Conservation (phyloP, 2,888 invertebrate genomes). For the Lasioglossum oenotherae region DNA sequence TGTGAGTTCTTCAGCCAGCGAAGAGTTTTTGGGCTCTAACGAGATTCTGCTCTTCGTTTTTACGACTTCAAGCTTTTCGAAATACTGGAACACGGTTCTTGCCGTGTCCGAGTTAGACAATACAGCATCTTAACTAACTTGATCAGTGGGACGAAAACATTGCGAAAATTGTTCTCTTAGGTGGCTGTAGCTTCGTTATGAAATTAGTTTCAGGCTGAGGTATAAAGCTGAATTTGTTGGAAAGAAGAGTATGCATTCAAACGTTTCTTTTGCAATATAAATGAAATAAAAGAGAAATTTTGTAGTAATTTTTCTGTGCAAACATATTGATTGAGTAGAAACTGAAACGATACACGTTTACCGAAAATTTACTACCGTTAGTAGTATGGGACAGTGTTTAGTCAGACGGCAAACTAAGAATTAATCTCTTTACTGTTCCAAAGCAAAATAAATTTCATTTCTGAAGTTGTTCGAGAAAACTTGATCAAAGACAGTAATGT, state of each 20-base stretch:
- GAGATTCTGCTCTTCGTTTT: constrained; percentile 39
- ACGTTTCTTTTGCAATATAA: background rate
- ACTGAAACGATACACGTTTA: background rate
- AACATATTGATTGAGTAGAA: background rate
- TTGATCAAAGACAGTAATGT: background rate
- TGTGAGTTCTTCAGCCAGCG: constrained; percentile 54
- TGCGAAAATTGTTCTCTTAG: background rate
- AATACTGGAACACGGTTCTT: constrained; percentile 18
- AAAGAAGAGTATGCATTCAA: background rate
- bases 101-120: background rate
- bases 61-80: constrained; percentile 47
- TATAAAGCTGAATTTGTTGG: background rate
- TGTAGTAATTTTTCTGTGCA: background rate
- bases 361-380: background rate
- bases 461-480: background rate
- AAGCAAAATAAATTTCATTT: background rate
- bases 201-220: background rate
- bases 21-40: constrained; percentile 54
- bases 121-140: background rate
- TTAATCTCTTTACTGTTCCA: background rate
- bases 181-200: no score
- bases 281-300: background rate
- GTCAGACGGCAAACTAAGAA: background rate
- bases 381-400: background rate
- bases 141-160: background rate